Base-by-base conservation (phyloP, 2,888 invertebrate species). In the Falcaria lacertinaria region DNA sequence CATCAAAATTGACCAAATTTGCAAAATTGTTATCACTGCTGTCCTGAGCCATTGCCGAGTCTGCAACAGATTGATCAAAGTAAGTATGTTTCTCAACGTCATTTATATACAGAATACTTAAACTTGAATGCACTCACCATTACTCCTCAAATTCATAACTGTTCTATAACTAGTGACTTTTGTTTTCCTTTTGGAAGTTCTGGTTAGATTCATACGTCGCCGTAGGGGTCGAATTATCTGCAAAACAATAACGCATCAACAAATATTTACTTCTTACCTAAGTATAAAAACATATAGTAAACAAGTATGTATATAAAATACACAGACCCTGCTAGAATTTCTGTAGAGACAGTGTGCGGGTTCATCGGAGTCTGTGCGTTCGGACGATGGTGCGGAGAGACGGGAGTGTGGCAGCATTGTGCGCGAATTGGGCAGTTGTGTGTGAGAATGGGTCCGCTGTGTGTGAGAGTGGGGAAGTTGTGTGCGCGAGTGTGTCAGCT, bases 301-400 rank as follows among this genome's bases (percentile, higher is more conserved):
- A n/a, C n/a, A n/a, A n/a, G n/a, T n/a, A n/a, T n/a, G n/a, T n/a
- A n/a, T n/a, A n/a, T n/a, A 15, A 33, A 16, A 11, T 15, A 25
- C 13, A 50, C 72, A 67, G 32, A 82, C 86, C 64, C 80, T 64
- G 44, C 69, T 76, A 0, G 71, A 60, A 25, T 60, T 69, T 43
- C 82, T 56, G 49, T 74, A 83, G 1, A 75, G 47, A 22, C 64
- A 66, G 22, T 77, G 76, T 33, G 77, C 62, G 0, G 85, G 79
- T 32, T 85, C 85, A 41, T 88, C 87, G 2, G 86, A 85, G 67
- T 89, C 88, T 0, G 83, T 83, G 44, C 90, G 57, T 51, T 84
- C 87, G 60, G 80, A 80, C 8, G 85, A 82, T 16, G 76, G 88
- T 61, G 89, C 80, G 47, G 84, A 80, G 33, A 67, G 50, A 41